Base-by-base conservation (phyloP, 2,797 vertebrate genomes). In the Furcifer pardalis region DNA sequence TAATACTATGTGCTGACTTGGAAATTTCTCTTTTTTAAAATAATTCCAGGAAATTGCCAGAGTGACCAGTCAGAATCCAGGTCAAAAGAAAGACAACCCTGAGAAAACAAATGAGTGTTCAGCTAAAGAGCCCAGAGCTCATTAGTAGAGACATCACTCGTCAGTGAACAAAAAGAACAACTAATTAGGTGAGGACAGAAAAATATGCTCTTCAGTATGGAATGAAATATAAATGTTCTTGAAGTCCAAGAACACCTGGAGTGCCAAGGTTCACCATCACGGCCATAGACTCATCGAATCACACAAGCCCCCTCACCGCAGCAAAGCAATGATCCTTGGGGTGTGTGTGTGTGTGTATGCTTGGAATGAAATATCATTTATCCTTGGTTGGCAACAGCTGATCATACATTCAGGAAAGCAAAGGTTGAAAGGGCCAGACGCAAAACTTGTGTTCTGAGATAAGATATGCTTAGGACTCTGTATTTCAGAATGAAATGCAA, bases 121-220 rank as follows among this genome's bases (percentile, higher is more conserved):
- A 40, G 32, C 62, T 35, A 44, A 82, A 79, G 71, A 90, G 85
- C 60, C 78, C 23, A 37, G 37, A 84, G 84, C 79, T 92, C 75
- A 0, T 91, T 91, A 93, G 82, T 80, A 83, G 71, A 60, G 3
- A 37, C 72, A 42, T 77, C 82, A 79, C 83, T 91, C 87, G 13
- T 84, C 86, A 91, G 71, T 63, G 81, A 85, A 79, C 72, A 19
- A 77, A 71, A 56, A 85, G 84, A 83, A 56, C 25, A n/a, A 72
- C 80, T 79, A 73, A 77, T 87, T 78, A 87, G 68, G 27, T 12
- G 6, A 68, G 27, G 0, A n/a, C 30, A 10, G 32, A 49, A 3
- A 78, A 35, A 10, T 40, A 10, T 44, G 27, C 8, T 60, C 59
- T 60, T 77, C 76, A 17, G 2, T 60, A 42, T 23, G 10, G 9